Base-by-base conservation (phyloP, 2,888 invertebrate genomes). In the Drosophila flavopinicola region DNA sequence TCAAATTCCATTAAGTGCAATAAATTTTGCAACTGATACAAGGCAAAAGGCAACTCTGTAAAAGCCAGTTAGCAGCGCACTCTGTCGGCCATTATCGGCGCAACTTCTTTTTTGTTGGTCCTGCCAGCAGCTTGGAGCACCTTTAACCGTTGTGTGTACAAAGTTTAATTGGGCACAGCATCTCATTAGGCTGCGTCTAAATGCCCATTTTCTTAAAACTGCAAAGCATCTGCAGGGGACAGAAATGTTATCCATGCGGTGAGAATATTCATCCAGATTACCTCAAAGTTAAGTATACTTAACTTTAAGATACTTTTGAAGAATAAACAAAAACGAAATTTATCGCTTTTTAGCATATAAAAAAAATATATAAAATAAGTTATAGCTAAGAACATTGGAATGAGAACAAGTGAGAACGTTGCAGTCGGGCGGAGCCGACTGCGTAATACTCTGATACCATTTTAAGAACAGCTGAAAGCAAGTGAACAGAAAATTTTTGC, bases 1-100 rank as follows among this genome's bases (percentile, higher is more conserved):
- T 85, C 78, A 88, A 89, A 88, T 89, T 88, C 88, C 88, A 88
- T 89, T 89, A 89, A 87, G 85, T 84, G 87, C 83, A 84, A 88
- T 89, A 87, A 88, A 88, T 88, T 89, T 88, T 88, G 86, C 75
- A 88, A 85, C 84, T 85, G 86, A 87, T 88, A 87, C 63, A 54
- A 37, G 59, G 64, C 65, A 61, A 57, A 64, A 33, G 58, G 65
- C 48, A 60, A 49, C 20, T 15, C 27, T 17, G 25, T 15, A 24
- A 35, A 37, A 17, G 30, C 10, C 63, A 35, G 37, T 13, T n/a
- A 72, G 56, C 75, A 63, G 66, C 66, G 66, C 61, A 42, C 79
- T 68, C 60, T 72, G 54, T 52, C 58, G 67, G 42, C 58, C 51
- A 47, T 42, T 66, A 67, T 57, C 66, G 47, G 59, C 24, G 59